A percentile compares a stretch with the other conserved stretches of the same genome.
Conservation (phyloP, 2,113 vertebrate species). For the Paedocypris sp. region DNA sequence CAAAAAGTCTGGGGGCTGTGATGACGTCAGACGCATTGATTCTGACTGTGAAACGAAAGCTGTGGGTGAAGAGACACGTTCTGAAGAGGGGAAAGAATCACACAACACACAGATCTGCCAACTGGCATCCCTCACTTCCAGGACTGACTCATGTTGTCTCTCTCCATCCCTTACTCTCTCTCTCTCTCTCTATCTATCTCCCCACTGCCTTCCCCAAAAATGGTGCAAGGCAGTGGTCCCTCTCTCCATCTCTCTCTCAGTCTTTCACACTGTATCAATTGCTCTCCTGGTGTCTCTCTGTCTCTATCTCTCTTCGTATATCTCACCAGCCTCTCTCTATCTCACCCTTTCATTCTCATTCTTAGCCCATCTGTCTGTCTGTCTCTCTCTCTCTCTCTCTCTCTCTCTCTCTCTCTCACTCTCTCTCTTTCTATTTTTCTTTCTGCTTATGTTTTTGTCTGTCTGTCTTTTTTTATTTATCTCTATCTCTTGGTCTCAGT, state of each 20-base stretch:
- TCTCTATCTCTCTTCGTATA: too few relatives aligned
- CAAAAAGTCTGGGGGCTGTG: slow-evolving; percentile 23
- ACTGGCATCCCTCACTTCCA: slow-evolving; percentile 42
- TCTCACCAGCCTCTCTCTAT: too few relatives aligned
- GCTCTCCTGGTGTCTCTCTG: too few relatives aligned
- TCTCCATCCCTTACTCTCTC: slow-evolving; percentile 10
- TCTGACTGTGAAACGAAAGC: slow-evolving; percentile 21
- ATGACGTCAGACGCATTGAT: slow-evolving; percentile 33
- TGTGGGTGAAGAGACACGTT: slow-evolving; percentile 9
- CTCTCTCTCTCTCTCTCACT: slow-evolving; percentile 2
- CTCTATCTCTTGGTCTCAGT: too few relatives aligned
- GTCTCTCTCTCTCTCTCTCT: too few relatives aligned
- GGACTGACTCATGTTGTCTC: slow-evolving; percentile 52
- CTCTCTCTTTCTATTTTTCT: too few relatives aligned
- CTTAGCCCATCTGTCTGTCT: too few relatives aligned
- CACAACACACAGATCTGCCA: slow-evolving; percentile 33
- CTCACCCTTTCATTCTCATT: too few relatives aligned
- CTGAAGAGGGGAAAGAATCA: neutral
- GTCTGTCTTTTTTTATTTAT: too few relatives aligned
- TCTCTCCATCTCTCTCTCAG: slow-evolving; percentile 4
- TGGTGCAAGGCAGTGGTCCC: slow-evolving; percentile 1
- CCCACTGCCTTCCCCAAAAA: slow-evolving; percentile 4
- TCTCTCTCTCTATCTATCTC: slow-evolving; percentile 6
- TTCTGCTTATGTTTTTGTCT: too few relatives aligned
- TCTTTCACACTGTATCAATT: too few relatives aligned